A percentile compares a stretch with the other conserved stretches of the same genome.
Conservation (phyloP, 1,140 invertebrate genomes). For the Drosophila burlai region DNA sequence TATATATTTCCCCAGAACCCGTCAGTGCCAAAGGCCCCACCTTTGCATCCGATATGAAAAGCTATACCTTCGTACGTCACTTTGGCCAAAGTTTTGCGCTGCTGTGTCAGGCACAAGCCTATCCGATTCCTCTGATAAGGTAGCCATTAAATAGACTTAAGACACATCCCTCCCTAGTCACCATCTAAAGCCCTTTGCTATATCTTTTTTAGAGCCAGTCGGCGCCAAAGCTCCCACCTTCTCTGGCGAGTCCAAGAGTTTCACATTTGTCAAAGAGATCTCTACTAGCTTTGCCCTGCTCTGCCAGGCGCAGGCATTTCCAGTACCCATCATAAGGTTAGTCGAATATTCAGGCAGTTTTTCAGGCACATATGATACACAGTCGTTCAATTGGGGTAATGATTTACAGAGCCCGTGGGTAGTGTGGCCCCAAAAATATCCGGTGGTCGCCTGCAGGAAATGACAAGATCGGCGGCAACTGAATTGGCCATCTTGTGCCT, state of each 20-base stretch:
- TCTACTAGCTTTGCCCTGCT: slow-evolving; percentile 87
- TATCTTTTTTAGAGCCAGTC: slow-evolving; percentile 35
- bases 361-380: neutral
- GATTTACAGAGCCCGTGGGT: slow-evolving; percentile 88
- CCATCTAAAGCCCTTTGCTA: neutral
- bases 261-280: slow-evolving; percentile 31
- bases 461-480: slow-evolving; percentile 65
- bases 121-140: slow-evolving; percentile 89
- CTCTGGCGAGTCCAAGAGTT: slow-evolving; percentile 18
- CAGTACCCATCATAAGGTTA: slow-evolving; percentile 40
- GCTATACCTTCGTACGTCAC: slow-evolving; percentile 87
- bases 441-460: slow-evolving; percentile 79
- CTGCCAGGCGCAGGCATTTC: slow-evolving; percentile 82
- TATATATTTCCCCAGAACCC: slow-evolving; percentile 80
- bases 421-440: slow-evolving; percentile 88
- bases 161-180: neutral
- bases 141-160: slow-evolving; percentile 75
- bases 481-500: slow-evolving; percentile 87
- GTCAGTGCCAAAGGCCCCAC: slow-evolving; percentile 90
- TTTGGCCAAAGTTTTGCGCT: slow-evolving; percentile 88
- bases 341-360: slow-evolving; percentile 23
- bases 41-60: slow-evolving; percentile 88
- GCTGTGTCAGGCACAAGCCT: slow-evolving; percentile 92
- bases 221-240: slow-evolving; percentile 16
- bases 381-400: too few relatives aligned